phyloP scores from a whole-genome alignment of 2,888 invertebrate species.

The Andrena bucephala region DNA sequence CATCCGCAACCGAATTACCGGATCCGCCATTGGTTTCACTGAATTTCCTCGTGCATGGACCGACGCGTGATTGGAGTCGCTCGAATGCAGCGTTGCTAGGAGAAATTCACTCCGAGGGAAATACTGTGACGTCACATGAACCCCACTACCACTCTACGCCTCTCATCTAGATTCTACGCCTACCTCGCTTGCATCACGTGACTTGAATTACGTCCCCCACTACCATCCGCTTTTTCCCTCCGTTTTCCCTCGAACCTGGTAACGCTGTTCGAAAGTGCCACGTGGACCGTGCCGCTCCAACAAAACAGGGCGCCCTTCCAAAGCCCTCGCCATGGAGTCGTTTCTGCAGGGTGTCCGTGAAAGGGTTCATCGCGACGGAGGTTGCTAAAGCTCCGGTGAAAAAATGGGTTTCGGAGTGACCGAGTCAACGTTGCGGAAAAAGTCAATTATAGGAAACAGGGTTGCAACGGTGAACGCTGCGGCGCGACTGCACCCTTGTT shows the following conservation, averaged over 20 bases:
- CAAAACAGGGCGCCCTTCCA: not conserved
- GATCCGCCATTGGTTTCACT: not conserved
- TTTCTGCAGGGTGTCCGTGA: slow-evolving; percentile 11
- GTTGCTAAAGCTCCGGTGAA: slow-evolving; percentile 5
- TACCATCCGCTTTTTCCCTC: too few species aligned
- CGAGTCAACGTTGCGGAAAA: slow-evolving; percentile 27
- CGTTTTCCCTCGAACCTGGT: too few species aligned
- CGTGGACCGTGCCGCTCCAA: slow-evolving; percentile 6
- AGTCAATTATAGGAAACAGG: slow-evolving; percentile 36
- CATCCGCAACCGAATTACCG: slow-evolving; percentile 40
- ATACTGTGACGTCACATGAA: too few species aligned
- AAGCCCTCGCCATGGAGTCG: slow-evolving; percentile 10
- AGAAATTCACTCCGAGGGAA: too few species aligned
- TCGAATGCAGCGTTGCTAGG: too few species aligned
- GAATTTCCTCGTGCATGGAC: not conserved
- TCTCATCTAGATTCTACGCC: too few species aligned
- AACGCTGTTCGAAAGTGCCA: too few species aligned
- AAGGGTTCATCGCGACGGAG: not conserved
- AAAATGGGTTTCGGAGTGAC: slow-evolving; percentile 2
- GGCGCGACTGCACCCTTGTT: not conserved
- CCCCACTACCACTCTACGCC: too few species aligned
- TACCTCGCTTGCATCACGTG: too few species aligned
- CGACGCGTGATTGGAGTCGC: slow-evolving; percentile 12
- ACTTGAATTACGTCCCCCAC: too few species aligned
- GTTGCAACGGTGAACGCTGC: not conserved